Evolutionary conservation across 1,140 invertebrate species (phyloP), one percentile per base, ranked within the genome.

Genomic region (Heterodera schachtii): DNA sequence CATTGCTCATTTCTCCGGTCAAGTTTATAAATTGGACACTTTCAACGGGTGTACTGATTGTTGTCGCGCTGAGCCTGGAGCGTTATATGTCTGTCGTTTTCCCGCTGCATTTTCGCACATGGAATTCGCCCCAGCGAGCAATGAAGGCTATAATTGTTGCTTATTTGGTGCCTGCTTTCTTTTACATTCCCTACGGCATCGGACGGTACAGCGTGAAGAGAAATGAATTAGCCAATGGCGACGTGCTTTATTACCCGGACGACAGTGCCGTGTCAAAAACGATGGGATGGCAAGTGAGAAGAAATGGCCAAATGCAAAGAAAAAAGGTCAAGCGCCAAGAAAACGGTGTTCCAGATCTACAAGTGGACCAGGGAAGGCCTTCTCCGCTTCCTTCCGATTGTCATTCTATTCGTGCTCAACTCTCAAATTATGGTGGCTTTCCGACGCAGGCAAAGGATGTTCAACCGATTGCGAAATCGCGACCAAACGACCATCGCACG

Each of bases 371-470:
- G 88, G 21, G 88, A 89, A 86, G 81, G 75, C 13, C 49, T 88
- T n/a, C 82, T 89, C 7, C 70, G 89, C 69, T 90, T 89, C 74
- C 43, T 84, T 11, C 88, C 88, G 6, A 90, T 89, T 60, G 76
- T 89, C 19, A 81, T 90, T 6, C 82, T 89, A 44, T 83, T 84
- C 11, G 77, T 90, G 9, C 81, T 88, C 43, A 88, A 88, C 69
- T 79, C 83, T 43, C 77, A 87, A 78, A 89, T 89, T 67, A 90
- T 90, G 87, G 49, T 87, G n/a, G 88, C 88, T 9, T 89, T 89
- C 74, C 75, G 88, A 6, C 86, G 83, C 69, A 44, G 88, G 47
- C 89, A 89, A 73, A 83, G 87, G 76, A 90, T 90, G 88, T 90
- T 90, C 74, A 81, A 83, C n/a, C 82, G 87, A 21, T 75, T 89